A percentile compares a stretch with the other conserved stretches of the same genome.
phyloP scores from a whole-genome alignment of 2,113 vertebrate species.

The Pholis gunnellus region DNA sequence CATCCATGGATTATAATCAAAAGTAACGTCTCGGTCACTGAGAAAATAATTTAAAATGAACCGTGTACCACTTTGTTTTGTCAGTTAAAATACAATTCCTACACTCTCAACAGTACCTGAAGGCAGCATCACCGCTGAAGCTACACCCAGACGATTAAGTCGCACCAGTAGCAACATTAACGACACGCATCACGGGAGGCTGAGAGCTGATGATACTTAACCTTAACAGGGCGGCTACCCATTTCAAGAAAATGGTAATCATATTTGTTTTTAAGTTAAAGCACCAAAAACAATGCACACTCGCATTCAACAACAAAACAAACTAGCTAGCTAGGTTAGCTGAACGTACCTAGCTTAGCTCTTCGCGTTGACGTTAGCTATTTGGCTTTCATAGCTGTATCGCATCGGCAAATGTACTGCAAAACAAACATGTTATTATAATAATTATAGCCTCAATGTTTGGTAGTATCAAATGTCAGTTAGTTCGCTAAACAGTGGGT shows the following conservation, averaged over 20 bases:
- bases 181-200: not conserved
- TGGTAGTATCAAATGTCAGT: not conserved
- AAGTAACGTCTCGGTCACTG: not conserved
- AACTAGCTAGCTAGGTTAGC: not conserved
- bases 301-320: not conserved
- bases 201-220: not conserved
- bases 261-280: not conserved
- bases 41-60: not conserved
- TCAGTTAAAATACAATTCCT: not conserved
- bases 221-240: not conserved
- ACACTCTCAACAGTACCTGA: not conserved
- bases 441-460: not conserved
- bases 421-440: not conserved
- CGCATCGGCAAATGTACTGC: not conserved
- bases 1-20: not conserved
- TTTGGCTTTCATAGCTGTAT: not conserved
- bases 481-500: not conserved
- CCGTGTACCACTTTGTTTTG: not conserved
- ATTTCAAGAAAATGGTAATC: constrained; percentile 57
- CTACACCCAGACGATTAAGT: not conserved
- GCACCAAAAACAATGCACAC: too few species aligned
- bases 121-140: constrained; percentile 18
- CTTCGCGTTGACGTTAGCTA: not conserved
- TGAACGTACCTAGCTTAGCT: not conserved
- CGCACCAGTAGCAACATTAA: not conserved